phyloP scores from a whole-genome alignment of 2,113 vertebrate species.

The Mystacornis crossleyi region DNA sequence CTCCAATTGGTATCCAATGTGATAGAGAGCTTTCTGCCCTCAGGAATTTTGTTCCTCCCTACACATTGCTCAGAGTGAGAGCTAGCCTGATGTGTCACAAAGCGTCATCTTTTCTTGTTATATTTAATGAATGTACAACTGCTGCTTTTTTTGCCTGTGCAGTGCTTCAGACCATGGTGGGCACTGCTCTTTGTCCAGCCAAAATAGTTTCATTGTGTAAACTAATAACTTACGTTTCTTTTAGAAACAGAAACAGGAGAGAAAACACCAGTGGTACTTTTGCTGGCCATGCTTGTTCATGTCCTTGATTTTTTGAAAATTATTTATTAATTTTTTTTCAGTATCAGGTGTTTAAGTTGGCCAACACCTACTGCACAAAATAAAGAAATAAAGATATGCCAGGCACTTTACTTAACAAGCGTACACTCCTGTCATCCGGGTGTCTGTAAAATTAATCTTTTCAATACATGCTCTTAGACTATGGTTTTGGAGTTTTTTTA shows the following conservation, averaged over 20 bases:
- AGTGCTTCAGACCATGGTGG: not conserved
- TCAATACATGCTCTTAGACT: not conserved
- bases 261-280: not conserved
- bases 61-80: not conserved
- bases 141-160: not conserved
- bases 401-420: not conserved
- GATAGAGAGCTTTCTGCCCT: not conserved
- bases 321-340: not conserved
- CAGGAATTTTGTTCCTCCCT: not conserved
- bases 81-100: not conserved
- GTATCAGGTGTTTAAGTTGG: not conserved
- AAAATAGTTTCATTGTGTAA: fast-evolving
- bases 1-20: not conserved
- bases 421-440: not conserved
- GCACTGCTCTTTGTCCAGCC: not conserved
- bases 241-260: not conserved
- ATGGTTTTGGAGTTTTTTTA: not conserved
- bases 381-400: not conserved
- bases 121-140: not conserved
- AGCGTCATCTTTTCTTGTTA: not conserved
- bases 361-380: not conserved
- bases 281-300: not conserved
- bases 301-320: not conserved
- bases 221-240: not conserved
- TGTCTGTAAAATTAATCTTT: not conserved